Evolutionary conservation across 1,140 invertebrate genomes (phyloP), one percentile per base, ranked within the genome.

Genomic region (Eubasilissa regina): DNA sequence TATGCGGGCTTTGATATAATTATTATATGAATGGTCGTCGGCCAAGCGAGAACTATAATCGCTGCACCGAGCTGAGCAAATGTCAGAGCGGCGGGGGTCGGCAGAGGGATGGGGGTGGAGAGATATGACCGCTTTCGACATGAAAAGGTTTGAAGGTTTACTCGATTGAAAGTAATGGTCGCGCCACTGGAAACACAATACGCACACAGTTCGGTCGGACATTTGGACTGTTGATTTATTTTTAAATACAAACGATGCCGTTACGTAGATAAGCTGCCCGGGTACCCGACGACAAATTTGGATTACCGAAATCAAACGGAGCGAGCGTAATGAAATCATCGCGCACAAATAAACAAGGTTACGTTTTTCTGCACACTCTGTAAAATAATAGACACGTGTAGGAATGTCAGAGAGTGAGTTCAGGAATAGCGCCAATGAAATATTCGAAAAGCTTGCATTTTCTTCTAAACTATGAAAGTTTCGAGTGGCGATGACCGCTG

Each of bases 1-100:
- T 66, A 75, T 81, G 80, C 77, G 80, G 77, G 77, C 77, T 78
- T 81, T 81, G 80, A 81, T 79, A 81, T 75, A 72, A 79, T 79
- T 70, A 75, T 82, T 82, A 82, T 79, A 79, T 77, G 80, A 82
- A 81, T 79, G 80, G 80, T 43, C 78, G 58, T 70, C 72, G 77
- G 72, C 73, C 77, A 72, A 66, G 77, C 72, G 75, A 77, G 68
- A 81, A 75, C 80, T 78, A 81, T 81, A 81, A 81, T 81, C 73
- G 80, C 80, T 76, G 80, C 80, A 79, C 77, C 62, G 76, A 81
- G 60, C 80, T 78, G 80, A 75, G 80, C 76, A 81, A 81, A 81
- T 81, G 78, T 82, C 75, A 76, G 74, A 56, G 44, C 13, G 58
- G 56, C 3, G 78, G 44, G 19, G 66, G 75, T 47, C 21, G n/a